phyloP scores from a whole-genome alignment of 2,888 invertebrate species.

The Chrysotoxum bicinctum region DNA sequence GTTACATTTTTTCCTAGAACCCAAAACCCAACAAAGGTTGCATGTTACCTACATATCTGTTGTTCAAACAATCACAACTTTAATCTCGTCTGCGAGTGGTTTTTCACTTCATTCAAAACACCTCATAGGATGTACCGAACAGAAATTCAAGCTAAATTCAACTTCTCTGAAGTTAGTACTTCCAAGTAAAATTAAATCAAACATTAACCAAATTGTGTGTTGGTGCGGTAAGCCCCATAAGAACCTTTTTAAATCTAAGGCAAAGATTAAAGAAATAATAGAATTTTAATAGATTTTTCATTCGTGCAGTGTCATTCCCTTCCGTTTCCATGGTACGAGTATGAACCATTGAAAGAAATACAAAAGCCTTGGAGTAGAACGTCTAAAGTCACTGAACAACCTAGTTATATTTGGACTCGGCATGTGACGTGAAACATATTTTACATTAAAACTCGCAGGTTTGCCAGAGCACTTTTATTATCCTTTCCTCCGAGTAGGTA shows the following conservation, averaged over 20 bases:
- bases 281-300: slow-evolving; percentile 22
- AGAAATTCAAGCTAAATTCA: background rate
- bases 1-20: no score
- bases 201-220: background rate
- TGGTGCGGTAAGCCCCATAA: background rate
- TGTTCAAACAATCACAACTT: no score
- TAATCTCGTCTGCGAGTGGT: no score
- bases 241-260: background rate
- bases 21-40: no score
- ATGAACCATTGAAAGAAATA: background rate
- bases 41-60: no score
- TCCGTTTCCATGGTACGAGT: background rate
- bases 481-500: slow-evolving; percentile 33
- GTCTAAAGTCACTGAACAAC: slow-evolving; percentile 1
- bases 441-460: slow-evolving; percentile 64
- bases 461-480: slow-evolving; percentile 69
- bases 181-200: background rate
- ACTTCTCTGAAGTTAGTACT: background rate
- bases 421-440: slow-evolving; percentile 49
- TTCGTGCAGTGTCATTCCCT: background rate
- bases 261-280: slow-evolving; percentile 12
- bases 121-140: background rate
- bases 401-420: slow-evolving; percentile 33
- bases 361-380: background rate
- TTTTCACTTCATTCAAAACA: no score